These are phyloP conservation scores for Psilopsiagon aurifrons DNA, from an alignment of 2,113 vertebrate genomes.

Conservation along the genomic window DNA sequence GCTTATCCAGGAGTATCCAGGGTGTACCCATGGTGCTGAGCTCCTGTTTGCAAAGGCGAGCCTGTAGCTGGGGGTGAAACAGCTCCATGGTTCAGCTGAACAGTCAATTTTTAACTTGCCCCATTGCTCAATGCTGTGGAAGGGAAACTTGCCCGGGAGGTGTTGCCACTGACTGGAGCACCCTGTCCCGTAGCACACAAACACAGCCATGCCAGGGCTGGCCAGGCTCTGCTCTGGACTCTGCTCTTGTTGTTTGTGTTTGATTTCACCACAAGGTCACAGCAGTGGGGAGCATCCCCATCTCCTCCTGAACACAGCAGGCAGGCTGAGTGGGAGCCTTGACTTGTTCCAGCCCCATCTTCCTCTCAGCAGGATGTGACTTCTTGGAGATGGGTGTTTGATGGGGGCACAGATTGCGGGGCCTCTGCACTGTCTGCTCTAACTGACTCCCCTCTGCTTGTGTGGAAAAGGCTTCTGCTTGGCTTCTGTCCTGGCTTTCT, in stretches of 20 bases:
- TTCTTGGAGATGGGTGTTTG: background rate
- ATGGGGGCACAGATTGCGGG: background rate
- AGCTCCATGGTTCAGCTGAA: background rate
- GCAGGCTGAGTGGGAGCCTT: background rate
- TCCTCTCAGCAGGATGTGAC: rapidly evolving
- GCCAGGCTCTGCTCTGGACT: background rate
- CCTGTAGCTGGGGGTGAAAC: background rate
- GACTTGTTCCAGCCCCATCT: background rate
- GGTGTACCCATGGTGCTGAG: background rate
- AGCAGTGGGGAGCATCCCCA: background rate
- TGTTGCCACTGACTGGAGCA: background rate
- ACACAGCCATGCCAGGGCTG: background rate
- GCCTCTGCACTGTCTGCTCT: background rate
- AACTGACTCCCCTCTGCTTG: background rate
- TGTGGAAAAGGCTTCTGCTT: background rate
- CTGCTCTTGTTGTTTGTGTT: background rate
- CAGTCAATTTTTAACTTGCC: constrained; percentile 27
- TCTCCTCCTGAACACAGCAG: background rate
- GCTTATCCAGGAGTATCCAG: rapidly evolving
- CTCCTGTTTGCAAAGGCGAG: background rate
- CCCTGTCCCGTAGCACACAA: background rate
- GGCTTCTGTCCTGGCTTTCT: background rate
- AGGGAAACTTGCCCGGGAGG: background rate
- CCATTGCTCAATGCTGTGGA: background rate
- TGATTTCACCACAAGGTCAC: background rate